These are phyloP conservation scores for Eupithecia tripunctaria DNA, from an alignment of 2,888 invertebrate species.

Conservation along the genomic window DNA sequence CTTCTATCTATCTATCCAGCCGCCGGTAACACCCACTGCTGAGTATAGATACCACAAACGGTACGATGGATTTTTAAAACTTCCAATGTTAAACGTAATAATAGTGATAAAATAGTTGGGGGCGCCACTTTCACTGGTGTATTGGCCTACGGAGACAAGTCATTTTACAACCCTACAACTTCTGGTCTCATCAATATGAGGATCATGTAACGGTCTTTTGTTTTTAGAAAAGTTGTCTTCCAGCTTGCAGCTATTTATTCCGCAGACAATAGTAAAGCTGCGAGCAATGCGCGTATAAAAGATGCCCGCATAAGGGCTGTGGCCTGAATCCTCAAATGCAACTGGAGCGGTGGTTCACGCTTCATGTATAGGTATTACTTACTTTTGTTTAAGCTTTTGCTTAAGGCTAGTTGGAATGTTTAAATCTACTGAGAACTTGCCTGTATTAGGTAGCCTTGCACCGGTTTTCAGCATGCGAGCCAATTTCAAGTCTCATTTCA, in stretches of 20 bases:
- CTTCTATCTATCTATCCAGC: too few species aligned
- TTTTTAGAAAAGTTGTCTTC: slow-evolving; percentile 10
- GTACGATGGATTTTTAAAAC: too few species aligned
- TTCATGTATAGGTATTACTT: slow-evolving; percentile 46
- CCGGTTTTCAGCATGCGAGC: background rate
- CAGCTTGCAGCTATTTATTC: slow-evolving; percentile 17
- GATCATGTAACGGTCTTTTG: background rate
- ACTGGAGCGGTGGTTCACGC: slow-evolving; percentile 49
- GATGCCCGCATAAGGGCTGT: slow-evolving; percentile 50
- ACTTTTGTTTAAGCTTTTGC: slow-evolving; percentile 14
- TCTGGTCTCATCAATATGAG: background rate
- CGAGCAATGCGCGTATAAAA: slow-evolving; percentile 47
- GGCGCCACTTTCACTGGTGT: too few species aligned
- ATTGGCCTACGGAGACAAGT: too few species aligned
- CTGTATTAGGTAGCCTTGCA: background rate
- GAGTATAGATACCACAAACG: too few species aligned
- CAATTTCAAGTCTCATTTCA: background rate
- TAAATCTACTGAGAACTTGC: background rate
- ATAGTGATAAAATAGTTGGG: background rate
- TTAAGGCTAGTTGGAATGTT: background rate
- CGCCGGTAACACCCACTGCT: too few species aligned
- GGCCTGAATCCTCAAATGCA: slow-evolving; percentile 51
- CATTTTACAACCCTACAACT: too few species aligned
- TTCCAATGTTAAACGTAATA: too few species aligned
- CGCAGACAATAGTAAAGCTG: slow-evolving; percentile 40